Base-by-base conservation (phyloP, 1,140 invertebrate species). In the Euwallacea fornicatus region DNA sequence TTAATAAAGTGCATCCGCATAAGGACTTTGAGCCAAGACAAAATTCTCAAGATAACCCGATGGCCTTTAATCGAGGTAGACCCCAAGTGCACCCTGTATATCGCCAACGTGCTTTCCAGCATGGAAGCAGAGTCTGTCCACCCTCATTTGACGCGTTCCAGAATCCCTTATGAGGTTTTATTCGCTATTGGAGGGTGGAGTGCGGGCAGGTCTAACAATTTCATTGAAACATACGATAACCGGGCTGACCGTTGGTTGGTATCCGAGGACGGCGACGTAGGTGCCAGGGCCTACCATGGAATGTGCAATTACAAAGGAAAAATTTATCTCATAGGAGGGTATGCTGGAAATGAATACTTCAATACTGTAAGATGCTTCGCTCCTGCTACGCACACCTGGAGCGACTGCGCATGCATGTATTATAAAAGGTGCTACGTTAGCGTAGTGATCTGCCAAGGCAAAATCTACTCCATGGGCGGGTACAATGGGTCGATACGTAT, bases 391-490 rank as follows among this genome's bases (percentile, higher is more conserved):
- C 86, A 87, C 68, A 80, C 81, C 2, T 92, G 90, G 90, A 82
- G 81, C 8, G 88, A 91, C 71, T 82, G 85, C 55, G 88, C 90
- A 0, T 91, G 89, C 80, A 92, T 93, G 91, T 87, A 91, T 76
- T 86, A 88, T 71, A 85, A 86, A 58, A 81, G 90, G 47, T 92
- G 90, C 80, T 92, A 91, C 77, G 90, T 94, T 58, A 93, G 91
- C 79, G 88, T 91, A 9, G 90, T 91, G 13, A 85, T 85, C 6
- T 83, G 88, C 50, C 85, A 88, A 41, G 90, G 88, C 46, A 87
- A 86, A 75, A 91, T 95, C 73, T 95, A 94, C 81, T 92, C 93
- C 0, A 89, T 95, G 81, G 93, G 94, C 10, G 94, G 94, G 1
- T 96, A 93, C 81, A 93, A 96, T 82, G 93, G 94, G 11, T 88